phyloP scores from a whole-genome alignment of 2,888 invertebrate genomes.

The Uloborus plumipes region DNA sequence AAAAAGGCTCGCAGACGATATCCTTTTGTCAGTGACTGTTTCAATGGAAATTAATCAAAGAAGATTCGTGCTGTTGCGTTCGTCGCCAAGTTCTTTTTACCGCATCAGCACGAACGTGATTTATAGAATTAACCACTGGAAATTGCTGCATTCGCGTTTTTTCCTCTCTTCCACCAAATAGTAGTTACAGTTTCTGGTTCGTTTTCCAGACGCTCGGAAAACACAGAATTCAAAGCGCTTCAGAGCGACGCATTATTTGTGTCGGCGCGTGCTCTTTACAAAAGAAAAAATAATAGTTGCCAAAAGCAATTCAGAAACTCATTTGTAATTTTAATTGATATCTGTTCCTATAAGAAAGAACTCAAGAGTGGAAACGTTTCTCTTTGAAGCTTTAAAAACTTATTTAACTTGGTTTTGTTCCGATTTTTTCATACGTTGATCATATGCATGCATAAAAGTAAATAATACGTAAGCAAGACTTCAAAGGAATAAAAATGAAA shows the following conservation, averaged over 20 bases:
- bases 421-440: no score
- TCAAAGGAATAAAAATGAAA: no score
- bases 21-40: conserved; percentile 57
- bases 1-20: conserved; percentile 49
- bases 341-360: not conserved
- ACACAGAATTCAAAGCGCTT: no score
- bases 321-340: no score
- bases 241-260: not conserved
- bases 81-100: conserved; percentile 42
- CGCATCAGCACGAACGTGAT: conserved; percentile 58
- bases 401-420: no score
- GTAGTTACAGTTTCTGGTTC: not conserved
- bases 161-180: conserved; percentile 25
- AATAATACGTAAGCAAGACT: no score
- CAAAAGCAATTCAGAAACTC: not conserved
- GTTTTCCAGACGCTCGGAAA: no score
- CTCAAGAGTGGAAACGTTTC: not conserved
- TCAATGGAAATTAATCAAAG: conserved; percentile 56
- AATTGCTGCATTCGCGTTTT: conserved; percentile 40
- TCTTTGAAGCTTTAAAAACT: no score
- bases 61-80: conserved; percentile 53
- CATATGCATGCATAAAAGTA: no score
- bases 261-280: conserved; percentile 13
- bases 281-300: not conserved
- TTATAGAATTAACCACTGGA: conserved; percentile 24